These are phyloP conservation scores for Bolborhynchus lineola DNA, from an alignment of 2,113 vertebrate genomes.

Conservation along the genomic window DNA sequence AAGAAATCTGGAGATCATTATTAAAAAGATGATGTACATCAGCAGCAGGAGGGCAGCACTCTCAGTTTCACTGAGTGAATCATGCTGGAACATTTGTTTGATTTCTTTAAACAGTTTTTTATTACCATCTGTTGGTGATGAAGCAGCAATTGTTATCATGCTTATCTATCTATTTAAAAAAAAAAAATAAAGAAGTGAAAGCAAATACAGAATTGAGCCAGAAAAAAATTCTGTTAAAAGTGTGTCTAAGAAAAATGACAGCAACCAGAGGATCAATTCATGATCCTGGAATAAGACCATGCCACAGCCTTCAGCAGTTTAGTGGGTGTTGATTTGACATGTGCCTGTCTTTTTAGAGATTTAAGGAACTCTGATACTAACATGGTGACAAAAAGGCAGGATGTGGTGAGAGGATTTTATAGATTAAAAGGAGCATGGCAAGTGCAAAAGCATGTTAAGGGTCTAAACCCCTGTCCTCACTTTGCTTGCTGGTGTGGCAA, in stretches of 20 bases:
- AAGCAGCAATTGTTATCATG: not conserved
- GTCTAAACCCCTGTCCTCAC: not conserved
- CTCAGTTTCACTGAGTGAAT: constrained; percentile 24
- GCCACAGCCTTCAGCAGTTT: not conserved
- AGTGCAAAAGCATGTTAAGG: not conserved
- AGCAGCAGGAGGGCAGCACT: not conserved
- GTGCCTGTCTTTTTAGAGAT: not conserved
- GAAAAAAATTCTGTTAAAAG: not conserved
- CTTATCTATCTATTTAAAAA: not conserved
- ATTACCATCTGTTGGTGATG: constrained; percentile 12
- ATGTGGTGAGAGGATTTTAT: not conserved
- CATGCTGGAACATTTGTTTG: not conserved
- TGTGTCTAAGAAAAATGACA: not conserved
- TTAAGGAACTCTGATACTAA: not conserved
- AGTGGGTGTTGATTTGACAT: not conserved
- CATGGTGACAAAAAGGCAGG: not conserved
- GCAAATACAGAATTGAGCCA: not conserved
- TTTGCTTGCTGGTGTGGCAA: not conserved
- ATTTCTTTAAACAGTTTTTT: constrained; percentile 43
- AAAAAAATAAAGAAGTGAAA: not conserved
- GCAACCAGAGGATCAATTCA: not conserved
- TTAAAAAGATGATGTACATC: not conserved
- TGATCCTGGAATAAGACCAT: not conserved
- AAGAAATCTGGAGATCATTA: constrained; percentile 26
- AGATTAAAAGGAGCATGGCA: not conserved